phyloP scores from a whole-genome alignment of 2,113 vertebrate genomes.

The Prionailurus viverrinus region DNA sequence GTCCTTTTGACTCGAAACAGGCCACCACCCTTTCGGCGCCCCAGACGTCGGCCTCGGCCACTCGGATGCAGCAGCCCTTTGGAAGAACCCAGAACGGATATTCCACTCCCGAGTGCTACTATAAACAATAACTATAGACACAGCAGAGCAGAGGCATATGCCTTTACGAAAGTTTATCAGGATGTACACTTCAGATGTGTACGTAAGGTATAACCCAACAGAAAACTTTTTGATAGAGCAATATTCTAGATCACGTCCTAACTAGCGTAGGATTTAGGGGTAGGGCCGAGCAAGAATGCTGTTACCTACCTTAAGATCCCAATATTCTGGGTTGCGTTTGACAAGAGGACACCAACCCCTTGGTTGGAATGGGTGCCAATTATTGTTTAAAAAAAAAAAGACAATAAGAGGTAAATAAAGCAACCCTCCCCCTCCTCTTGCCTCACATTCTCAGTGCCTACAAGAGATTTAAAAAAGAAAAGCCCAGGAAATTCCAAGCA shows the following conservation, averaged over 20 bases:
- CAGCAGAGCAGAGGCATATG: neutral
- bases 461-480: conserved; percentile 64
- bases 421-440: neutral
- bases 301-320: neutral
- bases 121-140: neutral
- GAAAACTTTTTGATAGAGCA: neutral
- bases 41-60: fast-evolving
- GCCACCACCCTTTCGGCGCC: neutral
- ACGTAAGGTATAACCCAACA: neutral
- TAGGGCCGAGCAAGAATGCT: neutral
- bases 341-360: neutral
- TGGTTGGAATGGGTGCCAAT: neutral
- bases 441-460: neutral
- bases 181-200: neutral
- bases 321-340: neutral
- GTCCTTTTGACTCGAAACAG: neutral
- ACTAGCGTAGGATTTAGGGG: neutral
- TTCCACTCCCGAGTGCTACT: neutral
- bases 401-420: neutral
- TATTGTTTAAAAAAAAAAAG: neutral
- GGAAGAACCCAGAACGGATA: neutral
- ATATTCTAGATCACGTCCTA: conserved; percentile 18
- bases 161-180: neutral
- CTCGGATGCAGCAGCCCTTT: neutral
- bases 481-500: conserved; percentile 78